These are phyloP conservation scores for Pseudeuparius sepicola DNA, from an alignment of 2,888 invertebrate species.

Conservation along the genomic window DNA sequence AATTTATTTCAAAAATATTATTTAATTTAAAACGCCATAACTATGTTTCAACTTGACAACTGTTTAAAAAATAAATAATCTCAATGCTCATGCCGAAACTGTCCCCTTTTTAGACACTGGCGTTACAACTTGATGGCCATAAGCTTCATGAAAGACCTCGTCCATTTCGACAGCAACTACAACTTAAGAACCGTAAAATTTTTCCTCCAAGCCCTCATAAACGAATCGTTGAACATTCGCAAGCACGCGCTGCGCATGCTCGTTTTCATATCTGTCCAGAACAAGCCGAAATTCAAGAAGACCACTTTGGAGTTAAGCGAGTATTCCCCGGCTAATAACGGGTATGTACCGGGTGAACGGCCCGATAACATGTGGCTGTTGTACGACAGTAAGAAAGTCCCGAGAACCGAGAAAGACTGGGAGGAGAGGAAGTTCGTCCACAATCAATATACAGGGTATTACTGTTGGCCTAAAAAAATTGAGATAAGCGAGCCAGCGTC, in stretches of 20 bases:
- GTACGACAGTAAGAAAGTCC: slow-evolving; percentile 51
- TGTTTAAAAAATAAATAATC: too few species aligned
- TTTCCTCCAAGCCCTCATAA: slow-evolving; percentile 54
- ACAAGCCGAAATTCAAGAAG: slow-evolving; percentile 57
- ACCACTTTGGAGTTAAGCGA: slow-evolving; percentile 48
- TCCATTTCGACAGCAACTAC: slow-evolving; percentile 60
- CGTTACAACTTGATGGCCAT: slow-evolving; percentile 67
- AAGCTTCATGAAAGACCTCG: slow-evolving; percentile 59
- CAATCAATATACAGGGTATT: slow-evolving; percentile 49
- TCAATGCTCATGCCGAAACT: too few species aligned
- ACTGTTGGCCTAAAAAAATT: slow-evolving; percentile 45
- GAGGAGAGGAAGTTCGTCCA: slow-evolving; percentile 54
- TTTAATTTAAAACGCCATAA: too few species aligned
- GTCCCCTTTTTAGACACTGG: slow-evolving; percentile 57
- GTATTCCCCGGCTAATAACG: too few species aligned
- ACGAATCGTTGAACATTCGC: slow-evolving; percentile 73
- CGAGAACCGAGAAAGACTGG: slow-evolving; percentile 62
- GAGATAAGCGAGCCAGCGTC: slow-evolving; percentile 55
- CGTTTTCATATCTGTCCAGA: slow-evolving; percentile 57
- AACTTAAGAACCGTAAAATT: slow-evolving; percentile 53
- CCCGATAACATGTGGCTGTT: slow-evolving; percentile 67
- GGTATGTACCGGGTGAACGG: slow-evolving; percentile 48
- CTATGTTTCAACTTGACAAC: too few species aligned
- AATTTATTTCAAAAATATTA: too few species aligned
- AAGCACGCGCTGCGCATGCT: slow-evolving; percentile 56